Evolutionary conservation across 2,113 vertebrate genomes (phyloP).

Genomic region (Periophthalmodon schlosseri): DNA sequence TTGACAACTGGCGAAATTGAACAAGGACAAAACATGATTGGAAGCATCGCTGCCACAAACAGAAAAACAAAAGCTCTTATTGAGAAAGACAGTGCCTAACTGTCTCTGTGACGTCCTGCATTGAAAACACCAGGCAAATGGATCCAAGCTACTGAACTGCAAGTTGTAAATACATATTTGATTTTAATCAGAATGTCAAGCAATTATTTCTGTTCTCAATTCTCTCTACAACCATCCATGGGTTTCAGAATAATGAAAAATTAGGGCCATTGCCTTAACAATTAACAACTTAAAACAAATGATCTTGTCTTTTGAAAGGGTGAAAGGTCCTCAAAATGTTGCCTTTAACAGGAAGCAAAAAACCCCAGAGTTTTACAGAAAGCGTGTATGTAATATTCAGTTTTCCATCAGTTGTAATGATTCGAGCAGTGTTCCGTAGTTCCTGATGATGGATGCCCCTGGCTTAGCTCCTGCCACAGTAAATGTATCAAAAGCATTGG

Average conservation of each 20-base stretch:
- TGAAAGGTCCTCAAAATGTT: too few relatives aligned
- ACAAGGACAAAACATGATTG: slow-evolving; percentile 58
- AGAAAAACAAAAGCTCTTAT: slow-evolving; percentile 38
- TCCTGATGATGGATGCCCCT: slow-evolving; percentile 58
- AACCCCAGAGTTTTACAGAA: slow-evolving; percentile 1
- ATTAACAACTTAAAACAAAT: too few relatives aligned
- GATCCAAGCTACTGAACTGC: slow-evolving; percentile 9
- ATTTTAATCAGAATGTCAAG: not conserved
- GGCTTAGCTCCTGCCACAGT: slow-evolving; percentile 31
- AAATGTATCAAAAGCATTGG: slow-evolving; percentile 50
- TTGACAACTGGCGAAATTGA: slow-evolving; percentile 55
- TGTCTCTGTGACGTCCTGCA: slow-evolving; percentile 11
- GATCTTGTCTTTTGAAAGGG: too few relatives aligned
- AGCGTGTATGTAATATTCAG: slow-evolving; percentile 13
- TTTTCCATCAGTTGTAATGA: slow-evolving; percentile 52
- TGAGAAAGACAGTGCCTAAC: slow-evolving; percentile 24
- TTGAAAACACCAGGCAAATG: slow-evolving; percentile 14
- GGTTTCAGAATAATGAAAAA: too few relatives aligned
- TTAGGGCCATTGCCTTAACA: too few relatives aligned
- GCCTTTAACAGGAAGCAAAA: too few relatives aligned
- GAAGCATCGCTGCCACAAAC: slow-evolving; percentile 38
- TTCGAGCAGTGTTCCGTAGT: slow-evolving; percentile 22
- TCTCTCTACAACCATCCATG: too few relatives aligned
- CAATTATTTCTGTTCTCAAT: slow-evolving; percentile 4
- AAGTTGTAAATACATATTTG: not conserved